Conservation (phyloP, 2,113 vertebrate genomes). For the Cisticola juncidis region DNA sequence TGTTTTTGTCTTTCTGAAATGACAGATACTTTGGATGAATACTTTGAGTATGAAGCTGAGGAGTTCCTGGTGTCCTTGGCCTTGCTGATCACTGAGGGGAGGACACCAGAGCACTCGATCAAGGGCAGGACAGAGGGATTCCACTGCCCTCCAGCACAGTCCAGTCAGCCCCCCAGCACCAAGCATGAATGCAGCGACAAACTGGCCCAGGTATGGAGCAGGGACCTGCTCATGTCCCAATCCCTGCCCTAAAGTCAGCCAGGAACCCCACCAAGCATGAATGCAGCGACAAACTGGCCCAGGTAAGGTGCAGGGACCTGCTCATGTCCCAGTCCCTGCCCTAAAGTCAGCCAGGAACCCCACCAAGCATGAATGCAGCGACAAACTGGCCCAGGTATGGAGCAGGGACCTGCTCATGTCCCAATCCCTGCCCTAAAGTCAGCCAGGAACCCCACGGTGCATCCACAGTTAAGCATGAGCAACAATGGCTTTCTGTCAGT, state of each 20-base stretch:
- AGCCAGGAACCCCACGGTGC: not conserved
- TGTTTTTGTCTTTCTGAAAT: not conserved
- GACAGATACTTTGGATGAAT: constrained; percentile 91
- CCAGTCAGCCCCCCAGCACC: constrained; percentile 80
- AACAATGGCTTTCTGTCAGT: constrained; percentile 24
- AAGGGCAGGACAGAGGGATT: constrained; percentile 95
- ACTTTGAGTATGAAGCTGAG: constrained; percentile 96
- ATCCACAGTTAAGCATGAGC: not conserved
- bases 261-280: constrained; percentile 80
- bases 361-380: constrained; percentile 92
- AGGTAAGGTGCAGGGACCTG: constrained; percentile 76
- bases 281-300: constrained; percentile 91
- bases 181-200: constrained; percentile 96
- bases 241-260: not conserved
- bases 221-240: not conserved
- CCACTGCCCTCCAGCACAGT: constrained; percentile 95
- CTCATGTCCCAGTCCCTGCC: too few species aligned
- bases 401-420: not conserved
- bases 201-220: constrained; percentile 85
- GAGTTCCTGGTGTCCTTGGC: constrained; percentile 97
- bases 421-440: not conserved
- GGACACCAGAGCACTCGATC: constrained; percentile 92
- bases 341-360: constrained; percentile 84
- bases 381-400: constrained; percentile 91
- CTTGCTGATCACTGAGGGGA: constrained; percentile 94